Base-by-base conservation (phyloP, 2,797 vertebrate species). In the Myiothlypis chrysogaster region DNA sequence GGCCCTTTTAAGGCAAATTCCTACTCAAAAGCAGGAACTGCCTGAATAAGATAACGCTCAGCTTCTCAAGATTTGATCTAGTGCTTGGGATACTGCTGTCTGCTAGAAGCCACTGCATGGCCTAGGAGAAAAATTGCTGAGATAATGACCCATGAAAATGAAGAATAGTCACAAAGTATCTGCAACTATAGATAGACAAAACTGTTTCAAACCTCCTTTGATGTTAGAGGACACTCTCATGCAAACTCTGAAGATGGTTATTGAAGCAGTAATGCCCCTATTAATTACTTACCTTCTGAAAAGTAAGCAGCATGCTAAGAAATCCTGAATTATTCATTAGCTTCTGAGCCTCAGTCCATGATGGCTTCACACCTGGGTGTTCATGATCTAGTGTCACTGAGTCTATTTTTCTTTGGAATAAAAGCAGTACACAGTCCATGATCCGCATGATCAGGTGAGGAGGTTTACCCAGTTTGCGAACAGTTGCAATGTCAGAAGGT, bases 401-500 rank as follows among this genome's bases (percentile, higher is more conserved):
- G 72, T 98, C 98, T 63, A 99, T 95, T 97, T 97, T 98, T 83
- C 98, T 98, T 96, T 98, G 98, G 95, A 99, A 98, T 35, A 99
- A 97, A 94, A 99, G 98, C 85, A 99, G 95, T 30, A 98, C 98
- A 1, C 98, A 98, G 86, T 99, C 98, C 98, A 99, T 99, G 96
- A 99, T 99, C 93, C 98, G 96, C 98, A 99, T 99, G 97, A 99
- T 99, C 94, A 99, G 97, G 72, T 98, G 98, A 71, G 98, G 98
- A 60, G 98, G 98, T 90, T 98, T 98, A 73, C 98, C 98, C 91
- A 99, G 96, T 93, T 98, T 99, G 92, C 98, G 98, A 87, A 99
- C 98, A 7, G 98, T 99, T 86, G 98, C 98, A 24, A 99, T 99
- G 93, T 99, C 98, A 5, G 98, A 96, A 6, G 98, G 98, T 91